Base-by-base conservation (phyloP, 2,113 vertebrate species). In the Kryptolebias marmoratus region DNA sequence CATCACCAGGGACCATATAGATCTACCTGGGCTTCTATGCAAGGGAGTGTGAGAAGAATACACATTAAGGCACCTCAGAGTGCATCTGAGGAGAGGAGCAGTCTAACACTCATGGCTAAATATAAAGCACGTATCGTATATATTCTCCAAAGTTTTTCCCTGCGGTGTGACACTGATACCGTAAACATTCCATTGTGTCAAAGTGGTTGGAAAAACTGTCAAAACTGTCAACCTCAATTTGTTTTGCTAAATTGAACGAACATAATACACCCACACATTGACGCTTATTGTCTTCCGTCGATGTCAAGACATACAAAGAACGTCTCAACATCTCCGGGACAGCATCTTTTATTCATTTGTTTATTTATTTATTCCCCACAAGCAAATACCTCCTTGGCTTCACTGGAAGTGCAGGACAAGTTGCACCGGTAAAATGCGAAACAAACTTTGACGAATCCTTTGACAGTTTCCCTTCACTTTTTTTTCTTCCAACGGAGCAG, bases 181-280 rank as follows among this genome's bases (percentile, higher is more conserved):
- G 75, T 77, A 82, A 88, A 82, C 70, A 72, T 72, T 68, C 15
- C 42, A 28, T 74, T 56, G 70, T 42, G 12, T 50, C 58, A 47
- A 67, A 73, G 60, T 31, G 60, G 50, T 18, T 32, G 58, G 68
- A 82, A 52, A 56, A 70, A 57, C 80, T 80, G 86, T 85, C 82
- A 79, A 50, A 83, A 31, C 76, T 75, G 79, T 86, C 81, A 70
- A 66, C 39, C 39, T 22, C 80, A 18, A 81, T 86, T 83, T 81
- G 79, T 77, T 80, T 69, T 65, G 71, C 66, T 39, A 54, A 84
- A 74, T 66, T 70, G 71, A 88, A 77, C 30, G 65, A 73, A 80
- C 70, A n/a, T 27, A 4, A 52, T 31, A 64, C 57, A 28, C 86
- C 79, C 77, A 53, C 77, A 18, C 69, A 44, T 16, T 68, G 28